Evolutionary conservation across 2,797 vertebrate genomes (phyloP).

Genomic region (Esox masquinongy): DNA sequence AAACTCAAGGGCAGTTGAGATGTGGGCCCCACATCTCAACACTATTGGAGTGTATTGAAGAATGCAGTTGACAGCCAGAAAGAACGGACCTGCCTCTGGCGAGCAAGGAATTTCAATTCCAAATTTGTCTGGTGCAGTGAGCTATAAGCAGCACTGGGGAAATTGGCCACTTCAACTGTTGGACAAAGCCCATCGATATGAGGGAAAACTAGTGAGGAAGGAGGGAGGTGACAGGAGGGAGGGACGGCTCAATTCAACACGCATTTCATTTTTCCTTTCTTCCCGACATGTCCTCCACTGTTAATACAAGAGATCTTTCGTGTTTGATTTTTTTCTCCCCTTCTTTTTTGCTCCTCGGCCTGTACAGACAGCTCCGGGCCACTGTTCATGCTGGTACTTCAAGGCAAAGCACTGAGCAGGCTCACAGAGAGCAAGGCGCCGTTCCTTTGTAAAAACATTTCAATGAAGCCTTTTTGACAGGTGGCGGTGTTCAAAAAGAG

Average conservation of each 20-base stretch:
- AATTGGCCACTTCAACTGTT: conserved; percentile 38
- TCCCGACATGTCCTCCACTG: conserved; percentile 27
- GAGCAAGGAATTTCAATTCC: conserved; percentile 37
- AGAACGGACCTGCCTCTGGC: conserved; percentile 42
- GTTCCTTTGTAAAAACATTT: conserved; percentile 63
- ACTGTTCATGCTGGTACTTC: conserved; percentile 53
- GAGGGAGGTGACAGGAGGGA: conserved; percentile 22
- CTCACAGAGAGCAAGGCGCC: conserved; percentile 44
- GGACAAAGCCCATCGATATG: conserved; percentile 30
- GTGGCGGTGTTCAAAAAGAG: conserved; percentile 62
- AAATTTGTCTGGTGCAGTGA: conserved; percentile 28
- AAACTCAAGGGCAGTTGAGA: conserved; percentile 45
- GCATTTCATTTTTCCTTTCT: conserved; percentile 24
- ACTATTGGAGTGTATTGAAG: conserved; percentile 46
- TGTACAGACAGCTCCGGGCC: conserved; percentile 47
- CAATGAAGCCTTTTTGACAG: conserved; percentile 68
- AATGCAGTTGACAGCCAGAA: conserved; percentile 52
- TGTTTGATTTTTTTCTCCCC: conserved; percentile 48
- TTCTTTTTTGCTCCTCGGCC: conserved; percentile 42
- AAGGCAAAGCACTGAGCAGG: conserved; percentile 51
- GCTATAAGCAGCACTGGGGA: conserved; percentile 33
- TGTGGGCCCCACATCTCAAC: conserved; percentile 33
- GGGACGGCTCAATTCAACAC: neutral
- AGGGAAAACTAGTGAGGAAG: conserved; percentile 26
- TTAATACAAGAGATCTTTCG: conserved; percentile 35